phyloP scores from a whole-genome alignment of 2,888 invertebrate species.

The Achlya flavicornis region DNA sequence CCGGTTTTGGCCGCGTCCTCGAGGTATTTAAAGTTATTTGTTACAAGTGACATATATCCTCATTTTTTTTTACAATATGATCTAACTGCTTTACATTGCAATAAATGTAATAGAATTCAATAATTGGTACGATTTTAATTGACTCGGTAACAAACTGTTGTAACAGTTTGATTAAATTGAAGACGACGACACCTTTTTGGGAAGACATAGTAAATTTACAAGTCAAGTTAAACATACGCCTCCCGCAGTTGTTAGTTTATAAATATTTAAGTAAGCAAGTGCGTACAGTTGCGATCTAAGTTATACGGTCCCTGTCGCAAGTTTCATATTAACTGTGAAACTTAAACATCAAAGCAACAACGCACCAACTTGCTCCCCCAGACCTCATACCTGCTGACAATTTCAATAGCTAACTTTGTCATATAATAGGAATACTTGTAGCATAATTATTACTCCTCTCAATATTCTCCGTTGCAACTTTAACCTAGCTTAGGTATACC shows the following conservation, averaged over 20 bases:
- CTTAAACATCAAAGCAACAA: slow-evolving; percentile 56
- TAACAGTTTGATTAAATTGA: background rate
- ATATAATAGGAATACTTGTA: slow-evolving; percentile 40
- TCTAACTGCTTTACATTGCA: too few relatives aligned
- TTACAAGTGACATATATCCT: too few relatives aligned
- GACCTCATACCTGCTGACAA: slow-evolving; percentile 52
- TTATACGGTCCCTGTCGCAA: slow-evolving; percentile 42
- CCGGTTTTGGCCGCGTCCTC: too few relatives aligned
- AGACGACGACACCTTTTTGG: slow-evolving; percentile 1
- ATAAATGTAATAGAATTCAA: too few relatives aligned
- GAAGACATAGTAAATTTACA: slow-evolving; percentile 23
- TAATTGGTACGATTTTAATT: too few relatives aligned
- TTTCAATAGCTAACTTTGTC: slow-evolving; percentile 59
- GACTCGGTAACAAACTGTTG: background rate
- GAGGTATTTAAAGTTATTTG: too few relatives aligned
- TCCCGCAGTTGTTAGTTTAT: slow-evolving; percentile 34
- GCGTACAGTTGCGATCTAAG: slow-evolving; percentile 46
- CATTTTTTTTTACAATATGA: too few relatives aligned
- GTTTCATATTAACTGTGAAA: slow-evolving; percentile 53
- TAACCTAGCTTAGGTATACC: background rate
- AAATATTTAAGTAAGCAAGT: slow-evolving; percentile 37
- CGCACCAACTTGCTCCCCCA: slow-evolving; percentile 35
- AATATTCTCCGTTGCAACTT: background rate
- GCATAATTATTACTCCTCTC: slow-evolving; percentile 17
- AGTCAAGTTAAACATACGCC: slow-evolving; percentile 32